Base-by-base conservation (phyloP, 2,888 invertebrate genomes). In the Trachelus iudaicus region DNA sequence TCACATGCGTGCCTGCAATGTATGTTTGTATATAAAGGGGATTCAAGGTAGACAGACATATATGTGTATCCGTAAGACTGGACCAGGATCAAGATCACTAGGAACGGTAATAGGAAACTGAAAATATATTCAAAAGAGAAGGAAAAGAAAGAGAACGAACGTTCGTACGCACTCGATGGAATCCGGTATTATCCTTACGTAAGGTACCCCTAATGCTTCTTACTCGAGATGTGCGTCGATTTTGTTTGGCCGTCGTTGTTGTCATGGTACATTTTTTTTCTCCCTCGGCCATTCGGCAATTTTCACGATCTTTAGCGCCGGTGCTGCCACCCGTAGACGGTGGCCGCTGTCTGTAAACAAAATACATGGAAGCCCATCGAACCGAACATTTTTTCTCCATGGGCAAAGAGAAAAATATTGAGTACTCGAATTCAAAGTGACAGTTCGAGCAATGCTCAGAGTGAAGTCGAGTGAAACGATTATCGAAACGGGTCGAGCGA, bases 401-500 rank as follows among this genome's bases (percentile, higher is more conserved):
- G 6, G 2, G 2, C 23, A 9, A 9, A 23, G 6, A 56, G 6
- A 40, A 56, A 56, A 9, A 6, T 6, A 56, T 56, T 56, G 23
- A 1, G 9, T 15, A 56, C 23, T 56, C 9, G 23, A 23, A 56
- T 23, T 23, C 56, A 15, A 23, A 15, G 40, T 23, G 23, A 23
- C 6, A 56, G 56, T 56, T 56, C 56, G 6, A 1, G 9, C 9
- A 56, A 56, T 56, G 23, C 23, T 56, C 40, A 9, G 23, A 6
- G 56, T 33, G 23, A 56, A 23, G 56, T 23, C 23, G 15, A 74
- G 76, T 76, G 69, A 79, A 74, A 71, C 33, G 77, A 56, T 56
- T 56, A 56, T 76, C 30, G 76, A 77, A 71, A 74, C 73, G 34
- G 35, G 23, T 69, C 73, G 74, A 75, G 34, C 74, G 74, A 77